A percentile compares a stretch with the other conserved stretches of the same genome.
Evolutionary conservation across 2,797 vertebrate genomes (phyloP).

Genomic region (Pangasius larnaudii): DNA sequence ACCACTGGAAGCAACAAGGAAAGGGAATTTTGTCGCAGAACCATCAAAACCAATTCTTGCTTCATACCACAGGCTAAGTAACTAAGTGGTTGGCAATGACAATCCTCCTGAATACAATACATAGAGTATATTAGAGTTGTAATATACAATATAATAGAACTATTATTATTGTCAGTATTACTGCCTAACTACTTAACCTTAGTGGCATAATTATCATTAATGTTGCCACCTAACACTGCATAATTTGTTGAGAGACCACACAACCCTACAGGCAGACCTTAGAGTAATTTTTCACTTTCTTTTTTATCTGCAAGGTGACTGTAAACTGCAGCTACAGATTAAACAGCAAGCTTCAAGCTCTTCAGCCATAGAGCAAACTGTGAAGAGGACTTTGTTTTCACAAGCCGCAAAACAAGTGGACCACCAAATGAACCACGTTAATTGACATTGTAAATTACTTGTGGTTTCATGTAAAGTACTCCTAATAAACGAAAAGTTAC

Average conservation of each 20-base stretch:
- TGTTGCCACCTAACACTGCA: neutral
- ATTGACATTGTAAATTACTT: neutral
- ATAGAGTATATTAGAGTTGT: too few species aligned
- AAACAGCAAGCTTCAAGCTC: neutral
- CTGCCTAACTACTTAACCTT: neutral
- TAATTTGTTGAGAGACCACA: neutral
- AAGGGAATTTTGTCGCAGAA: neutral
- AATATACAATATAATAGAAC: too few species aligned
- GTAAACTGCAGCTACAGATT: neutral
- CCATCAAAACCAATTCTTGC: neutral
- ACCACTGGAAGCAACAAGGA: neutral
- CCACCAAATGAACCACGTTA: neutral
- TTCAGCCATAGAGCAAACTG: too few species aligned
- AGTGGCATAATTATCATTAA: neutral
- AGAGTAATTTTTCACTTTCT: neutral
- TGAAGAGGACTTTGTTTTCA: neutral
- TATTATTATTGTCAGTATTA: neutral
- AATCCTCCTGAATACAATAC: too few species aligned
- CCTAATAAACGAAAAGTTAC: neutral
- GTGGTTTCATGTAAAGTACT: neutral
- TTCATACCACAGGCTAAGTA: neutral
- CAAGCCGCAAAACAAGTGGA: neutral
- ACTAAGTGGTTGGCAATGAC: neutral
- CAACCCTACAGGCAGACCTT: neutral
- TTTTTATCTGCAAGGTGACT: neutral